These are phyloP conservation scores for Dendroctonus valens DNA, from an alignment of 1,140 invertebrate genomes.

Conservation along the genomic window DNA sequence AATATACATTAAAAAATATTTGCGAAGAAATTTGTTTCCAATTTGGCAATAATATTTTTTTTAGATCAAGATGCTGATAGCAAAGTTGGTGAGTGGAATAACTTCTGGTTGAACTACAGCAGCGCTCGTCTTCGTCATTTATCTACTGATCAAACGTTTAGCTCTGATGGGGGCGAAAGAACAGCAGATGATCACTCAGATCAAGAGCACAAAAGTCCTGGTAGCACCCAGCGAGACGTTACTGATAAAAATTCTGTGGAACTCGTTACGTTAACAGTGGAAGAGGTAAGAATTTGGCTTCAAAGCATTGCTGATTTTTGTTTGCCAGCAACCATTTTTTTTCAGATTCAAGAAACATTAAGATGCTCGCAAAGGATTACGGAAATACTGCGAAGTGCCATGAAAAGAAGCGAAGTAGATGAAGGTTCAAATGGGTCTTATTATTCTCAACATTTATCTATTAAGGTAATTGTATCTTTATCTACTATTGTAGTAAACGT, in stretches of 20 bases:
- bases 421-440: slow-evolving; percentile 45
- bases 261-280: slow-evolving; percentile 42
- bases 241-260: slow-evolving; percentile 44
- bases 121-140: slow-evolving; percentile 44
- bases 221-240: slow-evolving; percentile 45
- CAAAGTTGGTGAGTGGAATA: slow-evolving; percentile 51
- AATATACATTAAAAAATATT: background rate
- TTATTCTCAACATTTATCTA: slow-evolving; percentile 39
- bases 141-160: slow-evolving; percentile 41
- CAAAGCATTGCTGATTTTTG: slow-evolving; percentile 27
- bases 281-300: slow-evolving; percentile 38
- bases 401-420: slow-evolving; percentile 40
- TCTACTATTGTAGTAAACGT: no score
- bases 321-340: background rate
- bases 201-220: slow-evolving; percentile 40
- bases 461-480: background rate
- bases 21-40: background rate
- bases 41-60: background rate
- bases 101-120: slow-evolving; percentile 50
- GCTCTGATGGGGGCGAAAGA: slow-evolving; percentile 28
- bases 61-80: slow-evolving; percentile 42
- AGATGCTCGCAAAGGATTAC: slow-evolving; percentile 42
- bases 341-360: slow-evolving; percentile 27
- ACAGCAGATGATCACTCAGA: slow-evolving; percentile 44
- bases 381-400: slow-evolving; percentile 39